Evolutionary conservation across 2,888 invertebrate species (phyloP), one percentile per base, ranked within the genome.

Genomic region (Amorpha juglandis): DNA sequence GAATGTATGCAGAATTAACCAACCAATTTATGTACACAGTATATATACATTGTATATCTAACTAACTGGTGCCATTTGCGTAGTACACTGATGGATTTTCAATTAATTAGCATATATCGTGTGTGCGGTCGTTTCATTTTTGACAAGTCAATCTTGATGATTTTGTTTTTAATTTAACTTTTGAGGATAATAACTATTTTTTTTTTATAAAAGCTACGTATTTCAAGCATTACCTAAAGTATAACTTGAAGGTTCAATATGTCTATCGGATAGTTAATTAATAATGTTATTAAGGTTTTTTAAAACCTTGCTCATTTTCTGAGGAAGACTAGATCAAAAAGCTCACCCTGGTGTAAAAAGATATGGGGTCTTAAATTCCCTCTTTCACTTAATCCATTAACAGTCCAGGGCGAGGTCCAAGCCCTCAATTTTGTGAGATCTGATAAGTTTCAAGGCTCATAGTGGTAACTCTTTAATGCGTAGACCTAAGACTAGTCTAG

Each of bases 21-120:
- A 69, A 71, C 68, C 75, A 75, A 76, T 78, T 76, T 79, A 69
- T 68, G 67, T 70, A 71, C 69, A 65, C 48, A 58, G 64, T 70
- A 67, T 71, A 70, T 70, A 67, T 71, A 70, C 62, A 68, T 62
- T 70, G 66, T 55, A 67, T 55, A n/a, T n/a, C n/a, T n/a, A 63
- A 48, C 35, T 65, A 50, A 65, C 64, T n/a, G 35, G 47, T 19
- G 21, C 67, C 69, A 64, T 70, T 74, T 71, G 64, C 65, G 68
- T 63, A 58, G 52, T 38, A 63, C 52, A 64, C 63, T 72, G 71
- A 71, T 71, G 63, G 73, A 63, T 67, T 71, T 67, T 50, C 66
- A 50, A 68, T 70, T 64, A 67, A 68, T 70, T 67, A 63, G 53
- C 53, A 35, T 19, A 35, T 19, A 19, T 19, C 3, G 38, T 38